A percentile compares a stretch with the other conserved stretches of the same genome.
phyloP scores from a whole-genome alignment of 2,113 vertebrate genomes.

The Seriola rivoliana region DNA sequence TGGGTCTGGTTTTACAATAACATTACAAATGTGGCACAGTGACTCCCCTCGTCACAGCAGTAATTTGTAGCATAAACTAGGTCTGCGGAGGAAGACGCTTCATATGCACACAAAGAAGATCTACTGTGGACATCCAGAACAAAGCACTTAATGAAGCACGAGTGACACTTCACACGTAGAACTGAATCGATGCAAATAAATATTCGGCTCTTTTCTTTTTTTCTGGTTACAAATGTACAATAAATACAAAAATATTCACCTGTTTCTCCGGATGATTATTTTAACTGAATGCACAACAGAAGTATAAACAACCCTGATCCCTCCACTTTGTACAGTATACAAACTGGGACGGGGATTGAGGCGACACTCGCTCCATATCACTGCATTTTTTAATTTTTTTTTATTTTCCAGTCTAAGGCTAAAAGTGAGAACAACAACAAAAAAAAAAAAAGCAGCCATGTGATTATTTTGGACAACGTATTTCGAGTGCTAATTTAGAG shows the following conservation, averaged over 20 bases:
- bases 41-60: conserved; percentile 24
- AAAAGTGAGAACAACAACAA: conserved; percentile 22
- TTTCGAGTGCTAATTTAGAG: neutral
- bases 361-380: conserved; percentile 12
- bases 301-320: conserved; percentile 30
- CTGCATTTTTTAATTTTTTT: neutral
- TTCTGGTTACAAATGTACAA: conserved; percentile 80
- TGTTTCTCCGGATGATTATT: conserved; percentile 3
- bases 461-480: conserved; percentile 18
- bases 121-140: conserved; percentile 37
- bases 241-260: conserved; percentile 83
- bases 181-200: conserved; percentile 66
- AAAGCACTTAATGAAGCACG: conserved; percentile 63
- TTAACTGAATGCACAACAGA: conserved; percentile 27
- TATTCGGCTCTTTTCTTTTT: conserved; percentile 32
- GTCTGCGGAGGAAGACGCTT: conserved; percentile 51
- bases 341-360: conserved; percentile 4
- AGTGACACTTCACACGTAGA: conserved; percentile 25
- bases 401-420: conserved; percentile 57
- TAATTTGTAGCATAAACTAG: conserved; percentile 20
- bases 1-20: conserved; percentile 44
- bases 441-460: conserved; percentile 16
- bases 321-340: conserved; percentile 34
- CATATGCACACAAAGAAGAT: conserved; percentile 35
- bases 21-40: conserved; percentile 60